Percentiles rank a stretch among this genome's conserved stretches.
These are phyloP conservation scores for Drosophila sp. DNA, from an alignment of 1,140 invertebrate species.

Conservation along the genomic window DNA sequence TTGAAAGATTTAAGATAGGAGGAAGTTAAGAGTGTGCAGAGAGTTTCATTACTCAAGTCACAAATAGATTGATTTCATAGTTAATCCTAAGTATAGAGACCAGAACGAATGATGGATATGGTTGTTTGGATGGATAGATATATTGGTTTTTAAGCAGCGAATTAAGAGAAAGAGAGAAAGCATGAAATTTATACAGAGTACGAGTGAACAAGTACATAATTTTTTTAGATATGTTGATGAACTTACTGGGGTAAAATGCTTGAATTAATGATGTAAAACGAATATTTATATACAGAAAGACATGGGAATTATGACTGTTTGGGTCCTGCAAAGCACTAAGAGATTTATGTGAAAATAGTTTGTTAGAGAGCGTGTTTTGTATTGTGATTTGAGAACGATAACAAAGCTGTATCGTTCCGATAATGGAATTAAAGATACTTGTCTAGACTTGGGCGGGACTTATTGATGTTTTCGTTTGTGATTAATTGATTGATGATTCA, in stretches of 20 bases:
- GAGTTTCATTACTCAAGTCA: conserved; percentile 24
- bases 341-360: neutral
- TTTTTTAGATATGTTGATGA: neutral
- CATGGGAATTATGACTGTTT: neutral
- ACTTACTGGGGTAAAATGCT: neutral
- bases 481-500: neutral
- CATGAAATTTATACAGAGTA: conserved; percentile 1
- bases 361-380: conserved; percentile 12
- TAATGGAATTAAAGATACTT: too few relatives aligned
- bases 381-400: neutral
- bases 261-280: conserved; percentile 10
- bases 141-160: conserved; percentile 17
- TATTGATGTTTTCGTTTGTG: neutral
- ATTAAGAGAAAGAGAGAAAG: neutral
- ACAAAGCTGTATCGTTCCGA: neutral
- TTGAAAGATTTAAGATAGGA: conserved; percentile 1
- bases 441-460: too few relatives aligned
- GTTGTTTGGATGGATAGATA: neutral
- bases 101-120: neutral
- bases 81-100: conserved; percentile 2
- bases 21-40: conserved; percentile 23
- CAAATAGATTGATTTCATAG: conserved; percentile 1
- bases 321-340: neutral
- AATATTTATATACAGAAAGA: conserved; percentile 17
- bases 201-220: neutral